phyloP scores from a whole-genome alignment of 2,888 invertebrate genomes.

The Phymatocera aterrima region DNA sequence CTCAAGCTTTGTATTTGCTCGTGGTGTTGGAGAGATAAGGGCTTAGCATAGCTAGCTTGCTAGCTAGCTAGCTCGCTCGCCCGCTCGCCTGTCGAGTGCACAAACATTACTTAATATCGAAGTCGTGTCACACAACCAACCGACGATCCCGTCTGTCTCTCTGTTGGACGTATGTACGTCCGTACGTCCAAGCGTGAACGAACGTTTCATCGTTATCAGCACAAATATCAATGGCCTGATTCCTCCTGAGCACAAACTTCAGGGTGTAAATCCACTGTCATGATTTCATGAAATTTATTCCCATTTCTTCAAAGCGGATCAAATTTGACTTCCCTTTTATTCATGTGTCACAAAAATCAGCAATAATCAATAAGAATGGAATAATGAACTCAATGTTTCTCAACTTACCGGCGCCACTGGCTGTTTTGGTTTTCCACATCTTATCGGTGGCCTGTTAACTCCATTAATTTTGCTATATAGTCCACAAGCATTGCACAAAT shows the following conservation, averaged over 20 bases:
- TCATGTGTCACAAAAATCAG: no score
- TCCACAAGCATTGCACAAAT: constrained; percentile 91
- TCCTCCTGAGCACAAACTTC: constrained; percentile 48
- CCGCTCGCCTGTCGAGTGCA: constrained; percentile 59
- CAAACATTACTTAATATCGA: constrained; percentile 71
- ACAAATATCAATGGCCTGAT: constrained; percentile 67
- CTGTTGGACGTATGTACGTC: constrained; percentile 51
- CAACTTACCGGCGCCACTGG: constrained; percentile 66
- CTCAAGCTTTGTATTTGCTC: constrained; percentile 62
- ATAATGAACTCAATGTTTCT: constrained; percentile 27
- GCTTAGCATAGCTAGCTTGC: constrained; percentile 53
- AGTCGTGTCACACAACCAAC: constrained; percentile 60
- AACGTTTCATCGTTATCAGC: constrained; percentile 62
- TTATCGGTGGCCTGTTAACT: constrained; percentile 77
- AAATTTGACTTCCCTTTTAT: no score
- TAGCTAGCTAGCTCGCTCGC: constrained; percentile 37
- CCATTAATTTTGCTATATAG: constrained; percentile 77
- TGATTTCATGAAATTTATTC: no score
- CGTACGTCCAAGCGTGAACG: constrained; percentile 19
- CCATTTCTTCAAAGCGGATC: no score
- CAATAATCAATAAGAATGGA: no score
- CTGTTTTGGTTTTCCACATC: constrained; percentile 69
- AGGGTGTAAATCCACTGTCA: background rate
- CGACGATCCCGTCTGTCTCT: constrained; percentile 49
- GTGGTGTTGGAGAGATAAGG: constrained; percentile 65